These are phyloP conservation scores for Drymonia ruficornis DNA, from an alignment of 2,888 invertebrate species.

Conservation along the genomic window DNA sequence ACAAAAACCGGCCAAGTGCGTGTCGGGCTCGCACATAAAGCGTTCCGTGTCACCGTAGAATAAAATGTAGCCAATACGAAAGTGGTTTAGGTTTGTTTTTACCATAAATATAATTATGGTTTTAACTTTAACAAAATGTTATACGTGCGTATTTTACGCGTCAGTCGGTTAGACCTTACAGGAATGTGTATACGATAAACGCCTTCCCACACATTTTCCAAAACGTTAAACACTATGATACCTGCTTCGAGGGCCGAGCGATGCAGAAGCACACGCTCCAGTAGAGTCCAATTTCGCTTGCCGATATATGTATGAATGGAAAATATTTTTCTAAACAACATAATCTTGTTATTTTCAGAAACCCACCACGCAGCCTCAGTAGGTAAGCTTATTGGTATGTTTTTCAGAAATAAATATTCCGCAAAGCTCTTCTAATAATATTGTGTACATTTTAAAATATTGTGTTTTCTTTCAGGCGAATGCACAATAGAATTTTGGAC, in stretches of 20 bases:
- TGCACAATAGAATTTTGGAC: not conserved
- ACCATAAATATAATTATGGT: no score
- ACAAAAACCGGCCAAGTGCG: no score
- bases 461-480: constrained; percentile 11
- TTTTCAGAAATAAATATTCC: not conserved
- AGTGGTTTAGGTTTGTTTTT: no score
- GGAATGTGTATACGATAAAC: constrained; percentile 14
- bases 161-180: no score
- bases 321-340: not conserved
- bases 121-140: no score
- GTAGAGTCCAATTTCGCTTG: constrained; percentile 20
- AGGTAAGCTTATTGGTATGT: constrained; percentile 25
- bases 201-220: constrained; percentile 24
- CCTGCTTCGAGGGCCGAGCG: constrained; percentile 10
- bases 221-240: constrained; percentile 22
- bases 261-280: constrained; percentile 25
- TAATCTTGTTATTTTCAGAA: constrained; percentile 43
- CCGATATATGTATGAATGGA: constrained; percentile 11
- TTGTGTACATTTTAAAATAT: not conserved
- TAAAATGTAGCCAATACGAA: no score
- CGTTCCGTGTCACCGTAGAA: no score
- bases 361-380: constrained; percentile 38
- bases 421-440: not conserved
- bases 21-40: no score
- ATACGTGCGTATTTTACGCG: no score